phyloP scores from a whole-genome alignment of 1,140 invertebrate species.

The Drosophila quadrilineata region DNA sequence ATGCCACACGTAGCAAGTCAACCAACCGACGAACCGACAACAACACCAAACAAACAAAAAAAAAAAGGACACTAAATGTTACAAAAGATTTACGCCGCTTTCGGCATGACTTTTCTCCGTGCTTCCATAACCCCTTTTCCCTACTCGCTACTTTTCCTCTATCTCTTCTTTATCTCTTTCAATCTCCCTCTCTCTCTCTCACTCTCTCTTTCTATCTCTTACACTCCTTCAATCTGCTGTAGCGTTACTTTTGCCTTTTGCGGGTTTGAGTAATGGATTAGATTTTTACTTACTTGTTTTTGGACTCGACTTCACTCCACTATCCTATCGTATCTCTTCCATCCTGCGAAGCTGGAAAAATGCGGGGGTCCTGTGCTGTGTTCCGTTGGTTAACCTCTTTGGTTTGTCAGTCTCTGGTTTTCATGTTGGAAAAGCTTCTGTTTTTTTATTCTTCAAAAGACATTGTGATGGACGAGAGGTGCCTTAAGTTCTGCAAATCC shows the following conservation, averaged over 20 bases:
- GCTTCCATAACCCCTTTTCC: no score
- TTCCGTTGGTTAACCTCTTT: conserved; percentile 11
- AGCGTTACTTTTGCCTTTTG: conserved; percentile 60
- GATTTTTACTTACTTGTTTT: conserved; percentile 73
- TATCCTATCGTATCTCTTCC: no score
- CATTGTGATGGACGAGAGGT: no score
- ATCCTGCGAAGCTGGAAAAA: neutral
- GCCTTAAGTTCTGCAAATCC: no score
- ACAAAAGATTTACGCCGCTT: conserved; percentile 71
- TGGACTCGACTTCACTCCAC: neutral
- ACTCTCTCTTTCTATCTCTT: neutral
- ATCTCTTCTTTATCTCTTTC: no score
- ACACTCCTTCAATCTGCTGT: conserved; percentile 6
- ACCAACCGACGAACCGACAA: conserved; percentile 15
- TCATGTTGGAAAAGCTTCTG: conserved; percentile 13
- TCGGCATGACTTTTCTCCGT: neutral
- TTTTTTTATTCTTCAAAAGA: conserved; percentile 6
- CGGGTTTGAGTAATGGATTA: conserved; percentile 76
- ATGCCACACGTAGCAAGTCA: conserved; percentile 25
- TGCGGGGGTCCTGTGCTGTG: neutral
- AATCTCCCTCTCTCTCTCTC: no score
- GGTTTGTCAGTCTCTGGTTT: neutral
- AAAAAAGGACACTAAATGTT: conserved; percentile 53
- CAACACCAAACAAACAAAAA: conserved; percentile 24
- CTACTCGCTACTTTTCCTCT: no score